phyloP scores from a whole-genome alignment of 2,797 vertebrate genomes.

The Helarctos malayanus region DNA sequence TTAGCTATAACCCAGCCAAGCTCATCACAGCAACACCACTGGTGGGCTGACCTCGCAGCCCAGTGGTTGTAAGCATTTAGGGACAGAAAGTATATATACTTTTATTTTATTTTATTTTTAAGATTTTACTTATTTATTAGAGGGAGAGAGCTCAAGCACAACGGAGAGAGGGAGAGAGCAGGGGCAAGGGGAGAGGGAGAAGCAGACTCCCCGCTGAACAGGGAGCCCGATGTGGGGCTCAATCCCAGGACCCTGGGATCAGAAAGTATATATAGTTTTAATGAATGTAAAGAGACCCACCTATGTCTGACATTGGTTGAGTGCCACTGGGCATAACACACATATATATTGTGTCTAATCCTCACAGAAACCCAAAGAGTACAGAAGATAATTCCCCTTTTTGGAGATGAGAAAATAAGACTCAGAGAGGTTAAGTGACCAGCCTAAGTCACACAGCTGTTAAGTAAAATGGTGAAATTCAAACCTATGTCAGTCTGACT shows the following conservation, averaged over 20 bases:
- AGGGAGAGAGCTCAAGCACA: background rate
- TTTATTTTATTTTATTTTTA: background rate
- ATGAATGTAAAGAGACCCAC: background rate
- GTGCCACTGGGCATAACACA: background rate
- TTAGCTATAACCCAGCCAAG: background rate
- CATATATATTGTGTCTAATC: conserved; percentile 33
- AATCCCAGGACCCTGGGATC: background rate
- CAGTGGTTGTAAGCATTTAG: conserved; percentile 47
- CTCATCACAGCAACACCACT: background rate
- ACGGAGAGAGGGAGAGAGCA: background rate
- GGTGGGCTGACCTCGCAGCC: background rate
- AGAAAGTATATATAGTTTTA: background rate
- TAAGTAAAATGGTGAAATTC: conserved; percentile 19
- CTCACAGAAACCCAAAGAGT: background rate
- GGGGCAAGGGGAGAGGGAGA: background rate
- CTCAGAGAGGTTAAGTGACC: background rate
- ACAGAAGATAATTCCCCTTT: background rate
- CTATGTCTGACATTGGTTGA: conserved; percentile 2
- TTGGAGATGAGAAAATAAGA: conserved; percentile 38
- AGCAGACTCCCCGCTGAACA: background rate
- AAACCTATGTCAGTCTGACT: background rate
- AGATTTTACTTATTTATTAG: background rate
- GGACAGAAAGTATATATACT: background rate
- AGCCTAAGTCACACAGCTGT: background rate
- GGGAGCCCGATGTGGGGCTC: background rate